A percentile compares a stretch with the other conserved stretches of the same genome.
These are phyloP conservation scores for Entomobrya proxima DNA, from an alignment of 2,888 invertebrate species.

Conservation along the genomic window DNA sequence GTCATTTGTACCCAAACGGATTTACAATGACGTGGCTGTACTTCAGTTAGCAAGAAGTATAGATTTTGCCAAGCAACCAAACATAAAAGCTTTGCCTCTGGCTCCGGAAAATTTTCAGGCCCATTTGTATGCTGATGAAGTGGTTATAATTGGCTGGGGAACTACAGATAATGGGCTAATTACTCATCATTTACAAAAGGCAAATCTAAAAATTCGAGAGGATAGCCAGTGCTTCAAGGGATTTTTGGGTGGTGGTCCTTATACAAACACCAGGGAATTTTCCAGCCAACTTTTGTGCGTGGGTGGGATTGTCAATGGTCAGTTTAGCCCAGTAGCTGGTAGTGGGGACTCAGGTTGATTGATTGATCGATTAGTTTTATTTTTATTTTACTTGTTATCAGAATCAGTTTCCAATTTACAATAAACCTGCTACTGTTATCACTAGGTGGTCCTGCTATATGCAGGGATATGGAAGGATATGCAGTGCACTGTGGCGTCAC, in stretches of 20 bases:
- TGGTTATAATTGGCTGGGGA: conserved; percentile 53
- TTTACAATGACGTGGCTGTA: conserved; percentile 12
- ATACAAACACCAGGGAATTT: neutral
- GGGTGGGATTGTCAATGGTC: conserved; percentile 31
- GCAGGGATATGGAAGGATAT: conserved; percentile 11
- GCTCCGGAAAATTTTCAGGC: conserved; percentile 30
- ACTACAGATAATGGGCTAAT: conserved; percentile 33
- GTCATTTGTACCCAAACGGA: neutral
- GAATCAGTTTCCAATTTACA: too few species aligned
- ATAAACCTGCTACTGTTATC: too few species aligned
- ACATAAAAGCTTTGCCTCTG: neutral
- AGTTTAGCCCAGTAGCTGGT: conserved; percentile 6
- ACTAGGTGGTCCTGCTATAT: conserved; percentile 45
- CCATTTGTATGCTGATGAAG: conserved; percentile 24
- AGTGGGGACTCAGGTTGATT: neutral
- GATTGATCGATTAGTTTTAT: neutral
- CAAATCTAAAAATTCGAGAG: conserved; percentile 24
- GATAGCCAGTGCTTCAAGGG: neutral
- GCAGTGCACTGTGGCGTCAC: conserved; percentile 36
- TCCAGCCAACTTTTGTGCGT: conserved; percentile 37
- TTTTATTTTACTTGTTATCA: too few species aligned
- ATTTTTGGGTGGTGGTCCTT: neutral
- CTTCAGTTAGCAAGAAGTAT: neutral
- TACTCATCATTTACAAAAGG: conserved; percentile 33
- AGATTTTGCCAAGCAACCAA: neutral